Evolutionary conservation across 2,888 invertebrate species (phyloP).

Genomic region (Saturnia japonica): DNA sequence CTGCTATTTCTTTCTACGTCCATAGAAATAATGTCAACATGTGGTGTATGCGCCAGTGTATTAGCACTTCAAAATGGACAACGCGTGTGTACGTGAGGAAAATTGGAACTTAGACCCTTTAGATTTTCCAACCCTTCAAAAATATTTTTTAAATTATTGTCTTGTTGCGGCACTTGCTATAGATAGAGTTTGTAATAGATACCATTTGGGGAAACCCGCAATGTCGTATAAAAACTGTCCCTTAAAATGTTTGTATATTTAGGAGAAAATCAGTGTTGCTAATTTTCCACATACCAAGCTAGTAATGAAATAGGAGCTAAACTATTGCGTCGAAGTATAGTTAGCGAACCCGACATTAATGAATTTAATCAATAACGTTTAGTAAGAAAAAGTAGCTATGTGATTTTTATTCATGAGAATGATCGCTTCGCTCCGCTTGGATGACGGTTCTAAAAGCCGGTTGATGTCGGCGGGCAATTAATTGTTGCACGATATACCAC

Average conservation of each 20-base stretch:
- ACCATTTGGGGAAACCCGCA: too few relatives aligned
- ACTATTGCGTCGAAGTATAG: background rate
- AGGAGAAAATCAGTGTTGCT: background rate
- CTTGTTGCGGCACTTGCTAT: background rate
- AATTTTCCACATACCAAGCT: too few relatives aligned
- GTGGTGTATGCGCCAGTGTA: too few relatives aligned
- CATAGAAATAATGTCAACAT: too few relatives aligned
- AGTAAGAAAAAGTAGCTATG: slow-evolving; percentile 33
- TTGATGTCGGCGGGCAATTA: slow-evolving; percentile 68
- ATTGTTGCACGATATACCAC: slow-evolving; percentile 71
- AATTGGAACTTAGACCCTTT: too few relatives aligned
- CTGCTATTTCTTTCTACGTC: too few relatives aligned
- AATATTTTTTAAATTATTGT: background rate
- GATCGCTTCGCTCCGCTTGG: slow-evolving; percentile 57
- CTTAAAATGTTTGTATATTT: background rate
- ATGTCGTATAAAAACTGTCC: background rate
- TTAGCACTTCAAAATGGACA: too few relatives aligned
- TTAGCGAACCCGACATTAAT: background rate
- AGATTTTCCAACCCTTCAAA: too few relatives aligned
- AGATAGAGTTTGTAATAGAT: too few relatives aligned
- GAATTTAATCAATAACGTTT: slow-evolving; percentile 29
- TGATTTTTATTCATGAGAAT: slow-evolving; percentile 38
- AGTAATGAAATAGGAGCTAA: background rate
- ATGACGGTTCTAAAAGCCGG: slow-evolving; percentile 38
- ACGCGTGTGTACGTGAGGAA: too few relatives aligned